Percentiles rank a stretch among this genome's conserved stretches.
phyloP scores from a whole-genome alignment of 2,113 vertebrate species.

The Gobio gobio region DNA sequence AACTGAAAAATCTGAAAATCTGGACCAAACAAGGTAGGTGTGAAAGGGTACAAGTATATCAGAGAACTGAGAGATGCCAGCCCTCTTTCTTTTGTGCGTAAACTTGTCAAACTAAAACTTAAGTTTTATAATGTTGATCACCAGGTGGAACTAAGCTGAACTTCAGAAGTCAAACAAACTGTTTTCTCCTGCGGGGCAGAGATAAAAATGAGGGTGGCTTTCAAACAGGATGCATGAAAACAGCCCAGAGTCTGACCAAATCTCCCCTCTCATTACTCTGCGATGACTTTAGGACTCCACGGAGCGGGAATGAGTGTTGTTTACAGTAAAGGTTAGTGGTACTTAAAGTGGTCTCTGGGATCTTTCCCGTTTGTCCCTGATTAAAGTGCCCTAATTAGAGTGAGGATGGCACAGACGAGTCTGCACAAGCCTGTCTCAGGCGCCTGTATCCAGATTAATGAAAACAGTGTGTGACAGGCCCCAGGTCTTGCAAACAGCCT shows the following conservation, averaged over 20 bases:
- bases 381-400: slow-evolving; percentile 35
- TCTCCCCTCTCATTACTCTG: slow-evolving; percentile 21
- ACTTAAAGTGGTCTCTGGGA: slow-evolving; percentile 39
- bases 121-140: slow-evolving; percentile 12
- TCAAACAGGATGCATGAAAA: slow-evolving; percentile 20
- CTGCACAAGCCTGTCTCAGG: background rate
- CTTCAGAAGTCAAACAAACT: slow-evolving; percentile 15
- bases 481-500: background rate
- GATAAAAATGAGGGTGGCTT: background rate
- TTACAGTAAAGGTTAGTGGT: slow-evolving; percentile 33
- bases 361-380: slow-evolving; percentile 28
- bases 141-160: background rate
- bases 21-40: too few relatives aligned
- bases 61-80: background rate
- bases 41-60: too few relatives aligned
- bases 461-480: slow-evolving; percentile 15
- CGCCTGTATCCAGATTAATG: background rate
- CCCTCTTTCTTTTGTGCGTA: too few relatives aligned
- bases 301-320: slow-evolving; percentile 32
- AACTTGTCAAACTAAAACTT: background rate
- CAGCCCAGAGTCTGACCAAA: slow-evolving; percentile 2
- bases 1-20: too few relatives aligned
- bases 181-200: background rate
- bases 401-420: slow-evolving; percentile 36
- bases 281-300: background rate